These are phyloP conservation scores for Dendroctonus valens DNA, from an alignment of 1,140 invertebrate genomes.

Conservation along the genomic window DNA sequence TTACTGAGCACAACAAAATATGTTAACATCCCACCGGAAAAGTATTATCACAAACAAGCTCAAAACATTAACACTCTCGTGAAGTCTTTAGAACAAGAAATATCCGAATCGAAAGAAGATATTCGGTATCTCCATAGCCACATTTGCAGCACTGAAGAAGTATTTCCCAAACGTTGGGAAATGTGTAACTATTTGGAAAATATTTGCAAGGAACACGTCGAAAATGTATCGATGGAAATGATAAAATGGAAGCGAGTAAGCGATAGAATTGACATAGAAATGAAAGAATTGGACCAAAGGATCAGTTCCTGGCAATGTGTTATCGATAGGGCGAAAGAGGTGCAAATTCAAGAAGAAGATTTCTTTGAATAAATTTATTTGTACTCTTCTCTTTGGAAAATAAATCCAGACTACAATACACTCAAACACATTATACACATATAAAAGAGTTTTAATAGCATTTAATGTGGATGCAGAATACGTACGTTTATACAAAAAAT, in stretches of 20 bases:
- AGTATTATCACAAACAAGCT: slow-evolving; percentile 16
- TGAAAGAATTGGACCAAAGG: slow-evolving; percentile 22
- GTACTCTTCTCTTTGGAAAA: not conserved
- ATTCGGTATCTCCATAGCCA: slow-evolving; percentile 15
- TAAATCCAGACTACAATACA: too few relatives aligned
- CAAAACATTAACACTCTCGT: slow-evolving; percentile 21
- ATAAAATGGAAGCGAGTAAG: slow-evolving; percentile 21
- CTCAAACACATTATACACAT: too few relatives aligned
- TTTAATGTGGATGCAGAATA: too few relatives aligned
- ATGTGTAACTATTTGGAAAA: slow-evolving; percentile 12
- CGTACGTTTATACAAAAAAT: too few relatives aligned
- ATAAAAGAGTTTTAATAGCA: too few relatives aligned
- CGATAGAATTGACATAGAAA: slow-evolving; percentile 20
- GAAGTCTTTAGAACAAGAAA: slow-evolving; percentile 21
- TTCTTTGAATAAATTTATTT: slow-evolving; percentile 5
- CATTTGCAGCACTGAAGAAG: slow-evolving; percentile 23
- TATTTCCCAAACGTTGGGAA: slow-evolving; percentile 21
- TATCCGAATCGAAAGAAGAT: slow-evolving; percentile 25
- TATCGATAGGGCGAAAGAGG: slow-evolving; percentile 19
- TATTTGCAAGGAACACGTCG: slow-evolving; percentile 17
- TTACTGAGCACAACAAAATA: too few relatives aligned
- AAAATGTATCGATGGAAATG: slow-evolving; percentile 11
- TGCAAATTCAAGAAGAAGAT: slow-evolving; percentile 17
- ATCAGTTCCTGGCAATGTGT: slow-evolving; percentile 28
- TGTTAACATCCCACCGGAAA: not conserved